Evolutionary conservation across 2,113 vertebrate species (phyloP).

Genomic region (Morone saxatilis): DNA sequence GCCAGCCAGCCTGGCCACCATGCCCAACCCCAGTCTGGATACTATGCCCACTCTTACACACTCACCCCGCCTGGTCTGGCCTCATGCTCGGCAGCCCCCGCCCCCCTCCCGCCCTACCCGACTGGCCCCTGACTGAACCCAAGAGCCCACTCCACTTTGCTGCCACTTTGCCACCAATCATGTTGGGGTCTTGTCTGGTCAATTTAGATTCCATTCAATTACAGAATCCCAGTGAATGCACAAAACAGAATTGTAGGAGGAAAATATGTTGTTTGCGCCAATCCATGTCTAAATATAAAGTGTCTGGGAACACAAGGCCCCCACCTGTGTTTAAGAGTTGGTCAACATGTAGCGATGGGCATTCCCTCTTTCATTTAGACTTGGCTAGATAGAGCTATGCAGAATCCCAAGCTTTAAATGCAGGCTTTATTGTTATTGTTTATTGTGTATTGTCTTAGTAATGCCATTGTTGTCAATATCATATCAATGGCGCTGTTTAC

Average conservation of each 20-base stretch:
- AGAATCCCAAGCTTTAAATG: background rate
- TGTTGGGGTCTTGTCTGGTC: conserved; percentile 68
- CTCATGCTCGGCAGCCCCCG: conserved; percentile 33
- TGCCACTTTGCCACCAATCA: conserved; percentile 70
- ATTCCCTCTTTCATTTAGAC: conserved; percentile 22
- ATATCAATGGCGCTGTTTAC: too few relatives aligned
- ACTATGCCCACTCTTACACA: conserved; percentile 56
- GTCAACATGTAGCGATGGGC: conserved; percentile 19
- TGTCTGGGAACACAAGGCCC: conserved; percentile 57
- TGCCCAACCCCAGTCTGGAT: conserved; percentile 46
- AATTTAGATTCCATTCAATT: conserved; percentile 72
- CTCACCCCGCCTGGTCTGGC: conserved; percentile 59
- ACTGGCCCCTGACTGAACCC: conserved; percentile 75
- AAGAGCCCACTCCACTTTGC: conserved; percentile 66
- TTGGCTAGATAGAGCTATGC: background rate
- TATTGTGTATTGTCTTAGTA: too few relatives aligned
- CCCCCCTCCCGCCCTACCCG: conserved; percentile 35
- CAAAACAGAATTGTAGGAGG: conserved; percentile 8
- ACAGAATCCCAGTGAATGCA: conserved; percentile 44
- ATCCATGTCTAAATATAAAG: conserved; percentile 61
- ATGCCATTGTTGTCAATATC: too few relatives aligned
- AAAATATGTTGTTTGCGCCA: conserved; percentile 49
- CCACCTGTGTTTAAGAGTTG: conserved; percentile 39
- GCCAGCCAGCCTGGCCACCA: conserved; percentile 43
- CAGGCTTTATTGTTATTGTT: background rate